Percentiles rank a stretch among this genome's conserved stretches.
phyloP scores from a whole-genome alignment of 2,797 vertebrate species.

The Acestrorhynchus altus region DNA sequence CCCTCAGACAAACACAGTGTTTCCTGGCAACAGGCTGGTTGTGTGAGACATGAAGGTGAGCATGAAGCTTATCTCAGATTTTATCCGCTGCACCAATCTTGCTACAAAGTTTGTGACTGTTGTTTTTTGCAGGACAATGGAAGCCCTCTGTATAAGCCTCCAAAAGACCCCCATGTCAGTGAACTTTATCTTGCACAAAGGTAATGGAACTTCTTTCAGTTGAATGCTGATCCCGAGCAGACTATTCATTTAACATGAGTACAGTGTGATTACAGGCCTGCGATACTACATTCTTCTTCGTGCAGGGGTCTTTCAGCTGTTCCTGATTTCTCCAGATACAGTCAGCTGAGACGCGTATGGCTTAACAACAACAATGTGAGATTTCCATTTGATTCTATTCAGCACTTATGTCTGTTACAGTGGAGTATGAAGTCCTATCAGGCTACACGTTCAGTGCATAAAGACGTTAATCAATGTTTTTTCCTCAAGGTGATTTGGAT shows the following conservation, averaged over 20 bases:
- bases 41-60: slow-evolving; percentile 48
- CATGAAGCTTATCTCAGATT: slow-evolving; percentile 7
- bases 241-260: background rate
- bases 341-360: slow-evolving; percentile 78
- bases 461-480: background rate
- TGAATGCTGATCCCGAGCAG: background rate
- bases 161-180: slow-evolving; percentile 70
- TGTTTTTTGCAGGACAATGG: slow-evolving; percentile 70
- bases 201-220: too few relatives aligned
- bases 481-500: background rate
- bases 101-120: background rate
- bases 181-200: slow-evolving; percentile 77
- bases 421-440: too few relatives aligned
- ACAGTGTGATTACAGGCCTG: background rate
- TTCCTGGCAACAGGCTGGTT: slow-evolving; percentile 56
- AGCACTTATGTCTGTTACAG: too few relatives aligned
- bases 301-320: slow-evolving; percentile 75
- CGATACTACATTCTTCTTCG: slow-evolving; percentile 34
- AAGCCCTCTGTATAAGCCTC: slow-evolving; percentile 70
- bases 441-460: background rate
- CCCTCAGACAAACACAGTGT: slow-evolving; percentile 49
- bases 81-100: background rate
- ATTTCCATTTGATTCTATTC: background rate
- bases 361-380: slow-evolving; percentile 84
- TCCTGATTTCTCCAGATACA: slow-evolving; percentile 78